Evolutionary conservation across 2,888 invertebrate species (phyloP).

Genomic region (Dendrolimus houi): DNA sequence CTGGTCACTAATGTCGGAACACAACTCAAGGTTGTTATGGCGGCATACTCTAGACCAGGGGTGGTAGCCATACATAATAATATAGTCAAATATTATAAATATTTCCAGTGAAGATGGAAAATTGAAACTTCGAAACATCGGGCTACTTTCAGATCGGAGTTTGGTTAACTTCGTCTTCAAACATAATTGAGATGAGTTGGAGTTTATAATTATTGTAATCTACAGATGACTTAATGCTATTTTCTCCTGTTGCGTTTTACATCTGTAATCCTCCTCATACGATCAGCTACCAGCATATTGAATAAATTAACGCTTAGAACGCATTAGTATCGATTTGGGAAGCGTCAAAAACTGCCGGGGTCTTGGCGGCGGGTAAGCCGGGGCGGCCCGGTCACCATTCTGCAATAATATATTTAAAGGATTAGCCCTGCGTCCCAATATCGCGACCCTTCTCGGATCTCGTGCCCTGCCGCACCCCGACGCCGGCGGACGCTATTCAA

Average conservation of each 20-base stretch:
- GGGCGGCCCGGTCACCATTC: conserved; percentile 55
- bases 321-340: conserved; percentile 62
- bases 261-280: conserved; percentile 9
- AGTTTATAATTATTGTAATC: too few relatives aligned
- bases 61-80: too few relatives aligned
- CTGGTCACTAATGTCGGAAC: too few relatives aligned
- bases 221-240: too few relatives aligned
- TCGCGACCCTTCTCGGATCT: conserved; percentile 54
- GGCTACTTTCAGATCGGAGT: too few relatives aligned
- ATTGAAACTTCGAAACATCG: too few relatives aligned
- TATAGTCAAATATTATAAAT: too few relatives aligned
- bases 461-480: conserved; percentile 19
- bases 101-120: too few relatives aligned
- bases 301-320: conserved; percentile 36
- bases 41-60: too few relatives aligned
- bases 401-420: conserved; percentile 76
- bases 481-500: conserved; percentile 57
- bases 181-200: too few relatives aligned
- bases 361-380: conserved; percentile 43
- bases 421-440: conserved; percentile 71
- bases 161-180: too few relatives aligned
- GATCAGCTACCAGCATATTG: conserved; percentile 10
- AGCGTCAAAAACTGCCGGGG: conserved; percentile 56
- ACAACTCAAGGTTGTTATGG: too few relatives aligned
- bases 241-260: background rate